Evolutionary conservation across 2,888 invertebrate species (phyloP).

Genomic region (Mythimna albipuncta): DNA sequence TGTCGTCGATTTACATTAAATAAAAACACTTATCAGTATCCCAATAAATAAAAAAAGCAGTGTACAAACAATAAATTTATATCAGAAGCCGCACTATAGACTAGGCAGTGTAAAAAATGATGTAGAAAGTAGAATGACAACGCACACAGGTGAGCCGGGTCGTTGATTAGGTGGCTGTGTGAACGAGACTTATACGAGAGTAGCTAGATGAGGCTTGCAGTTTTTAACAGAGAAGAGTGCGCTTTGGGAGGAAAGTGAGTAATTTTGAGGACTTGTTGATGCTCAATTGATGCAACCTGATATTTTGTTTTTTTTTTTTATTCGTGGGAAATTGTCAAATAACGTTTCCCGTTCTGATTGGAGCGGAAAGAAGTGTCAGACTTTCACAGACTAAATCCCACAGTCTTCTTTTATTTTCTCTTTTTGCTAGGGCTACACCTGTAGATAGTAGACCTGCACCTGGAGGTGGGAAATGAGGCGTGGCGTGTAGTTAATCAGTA

Average conservation of each 20-base stretch:
- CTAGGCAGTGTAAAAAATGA: conserved; percentile 81
- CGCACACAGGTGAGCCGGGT: conserved; percentile 74
- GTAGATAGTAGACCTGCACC: too few relatives aligned
- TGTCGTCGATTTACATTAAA: neutral
- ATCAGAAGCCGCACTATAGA: conserved; percentile 68
- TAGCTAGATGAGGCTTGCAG: conserved; percentile 39
- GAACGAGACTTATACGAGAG: conserved; percentile 53
- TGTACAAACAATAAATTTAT: conserved; percentile 37
- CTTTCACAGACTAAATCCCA: too few relatives aligned
- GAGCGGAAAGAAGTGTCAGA: too few relatives aligned
- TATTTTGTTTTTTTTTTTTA: too few relatives aligned
- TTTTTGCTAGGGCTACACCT: too few relatives aligned
- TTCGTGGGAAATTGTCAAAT: too few relatives aligned
- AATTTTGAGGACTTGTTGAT: too few relatives aligned
- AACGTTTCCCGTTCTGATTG: too few relatives aligned
- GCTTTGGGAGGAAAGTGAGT: neutral
- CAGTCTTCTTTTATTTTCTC: too few relatives aligned
- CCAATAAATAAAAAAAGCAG: neutral
- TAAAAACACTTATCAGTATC: neutral
- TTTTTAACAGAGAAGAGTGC: neutral
- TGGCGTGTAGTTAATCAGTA: too few relatives aligned
- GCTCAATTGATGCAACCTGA: too few relatives aligned
- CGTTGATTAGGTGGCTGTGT: conserved; percentile 77
- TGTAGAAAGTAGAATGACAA: conserved; percentile 88
- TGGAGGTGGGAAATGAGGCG: too few relatives aligned